Evolutionary conservation across 2,888 invertebrate species (phyloP), one percentile per base, ranked within the genome.

Genomic region (Strigamia transsilvanica): DNA sequence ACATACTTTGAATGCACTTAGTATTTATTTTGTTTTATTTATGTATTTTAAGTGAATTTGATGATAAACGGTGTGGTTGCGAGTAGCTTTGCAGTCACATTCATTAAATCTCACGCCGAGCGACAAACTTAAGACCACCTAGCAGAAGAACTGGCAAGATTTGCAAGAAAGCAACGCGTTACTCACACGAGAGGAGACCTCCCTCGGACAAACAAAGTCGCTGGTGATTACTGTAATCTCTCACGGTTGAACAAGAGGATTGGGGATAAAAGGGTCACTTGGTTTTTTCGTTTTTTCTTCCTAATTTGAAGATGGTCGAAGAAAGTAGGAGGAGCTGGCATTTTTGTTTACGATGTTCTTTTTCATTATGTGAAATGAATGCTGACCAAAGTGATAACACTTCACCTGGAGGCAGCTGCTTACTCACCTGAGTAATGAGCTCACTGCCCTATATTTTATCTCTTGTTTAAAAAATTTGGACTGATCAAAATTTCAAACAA

Each of bases 51-150:
- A 34, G 34, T 3, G 15, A 3, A 46, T 46, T 46, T 46, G 46
- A 46, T 13, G 46, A 46, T 12, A 46, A 46, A 46, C 46, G 46
- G 4, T 46, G 46, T 2, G 46, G 46, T 46, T 46, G 15, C 4
- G 46, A 10, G 46, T 46, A 46, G 46, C 46, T 46, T 46, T 46
- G 46, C 46, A 3, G 46, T 46, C 46, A 46, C 46, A 46, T 46
- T 46, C 46, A 46, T 46, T 46, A 46, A 46, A 46, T 46, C 46
- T 46, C 46, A 46, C 46, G 15, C 46, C 46, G 46, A 46, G 46
- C 12, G 46, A 46, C 46, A 46, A 46, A 46, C 46, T 46, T 46
- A 46, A 46, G 46, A 46, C 46, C 46, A 46, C 46, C 5, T 46
- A 46, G 46, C 46, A 46, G 15, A 46, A 46, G 46, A 46, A 34